Evolutionary conservation across 2,113 vertebrate genomes (phyloP), one percentile per base, ranked within the genome.

Genomic region (Mugil cephalus): DNA sequence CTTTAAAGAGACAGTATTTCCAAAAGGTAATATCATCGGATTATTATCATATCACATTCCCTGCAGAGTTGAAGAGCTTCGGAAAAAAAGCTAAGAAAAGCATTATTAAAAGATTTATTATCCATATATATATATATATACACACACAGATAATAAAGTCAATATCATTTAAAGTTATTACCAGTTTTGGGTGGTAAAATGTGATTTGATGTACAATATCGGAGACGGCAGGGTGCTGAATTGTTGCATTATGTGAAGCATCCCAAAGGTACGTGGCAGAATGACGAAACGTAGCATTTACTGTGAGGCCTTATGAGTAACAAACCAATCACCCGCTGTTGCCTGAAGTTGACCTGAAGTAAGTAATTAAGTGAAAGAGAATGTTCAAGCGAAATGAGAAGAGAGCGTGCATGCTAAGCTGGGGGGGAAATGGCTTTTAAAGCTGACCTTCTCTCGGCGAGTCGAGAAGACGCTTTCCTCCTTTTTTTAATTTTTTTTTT

Each of bases 1-100:
- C 40, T 71, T 84, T 83, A 76, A 81, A 86, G 69, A 85, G 72
- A 54, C 74, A 80, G 38, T 70, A 56, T 80, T 84, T 84, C 61
- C 68, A 77, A 74, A 82, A 85, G 66, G 78, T 80, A 89, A 88
- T 88, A 83, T 84, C 76, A 63, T 10, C 0, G 35, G 67, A 80
- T 88, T 85, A 82, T 87, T 70, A 87, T 87, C 66, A 82, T 71
- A 87, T 87, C 66, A 82, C 71, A 81, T 82, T 73, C 54, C 73
- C 70, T 43, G 46, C 68, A 73, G 66, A 79, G 54, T n/a, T 30
- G 51, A 15, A 51, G 10, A 7, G 52, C 82, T 70, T 80, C 70
- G 51, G 62, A 72, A 82, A 30, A n/a, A 48, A 79, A 77, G 83
- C 87, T 85, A 87, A 78, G 50, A 68, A 79, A 59, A 72, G 43